phyloP scores from a whole-genome alignment of 2,888 invertebrate genomes.

The Andricus quercusramuli region DNA sequence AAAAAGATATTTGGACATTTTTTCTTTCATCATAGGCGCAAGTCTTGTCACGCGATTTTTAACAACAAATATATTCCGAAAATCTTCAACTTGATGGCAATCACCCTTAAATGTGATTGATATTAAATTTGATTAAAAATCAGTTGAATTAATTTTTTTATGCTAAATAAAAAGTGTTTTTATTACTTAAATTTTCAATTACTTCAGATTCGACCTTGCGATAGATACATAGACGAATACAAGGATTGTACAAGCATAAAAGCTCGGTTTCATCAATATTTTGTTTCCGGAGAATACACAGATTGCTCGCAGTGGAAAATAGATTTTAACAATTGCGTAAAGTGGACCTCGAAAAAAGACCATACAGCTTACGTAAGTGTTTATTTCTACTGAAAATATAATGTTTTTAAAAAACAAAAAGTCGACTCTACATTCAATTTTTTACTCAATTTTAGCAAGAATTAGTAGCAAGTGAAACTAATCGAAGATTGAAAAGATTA shows the following conservation, averaged over 20 bases:
- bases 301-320: constrained; percentile 91
- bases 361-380: constrained; percentile 84
- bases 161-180: too few relatives aligned
- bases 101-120: too few relatives aligned
- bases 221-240: constrained; percentile 88
- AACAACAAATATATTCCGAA: too few relatives aligned
- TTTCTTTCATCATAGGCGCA: too few relatives aligned
- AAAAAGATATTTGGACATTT: too few relatives aligned
- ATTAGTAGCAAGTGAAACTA: constrained; percentile 86
- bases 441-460: constrained; percentile 79
- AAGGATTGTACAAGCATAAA: constrained; percentile 87
- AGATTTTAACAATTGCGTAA: constrained; percentile 87
- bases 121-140: too few relatives aligned
- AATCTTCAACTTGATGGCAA: too few relatives aligned
- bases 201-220: constrained; percentile 87
- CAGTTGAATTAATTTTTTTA: too few relatives aligned
- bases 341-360: constrained; percentile 84
- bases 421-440: background rate
- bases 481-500: constrained; percentile 83
- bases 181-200: background rate
- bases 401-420: background rate
- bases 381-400: background rate
- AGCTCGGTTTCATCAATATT: constrained; percentile 92
- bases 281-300: constrained; percentile 85
- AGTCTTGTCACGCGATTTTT: too few relatives aligned